Base-by-base conservation (phyloP, 2,888 invertebrate species). In the Laspeyria flexula region DNA sequence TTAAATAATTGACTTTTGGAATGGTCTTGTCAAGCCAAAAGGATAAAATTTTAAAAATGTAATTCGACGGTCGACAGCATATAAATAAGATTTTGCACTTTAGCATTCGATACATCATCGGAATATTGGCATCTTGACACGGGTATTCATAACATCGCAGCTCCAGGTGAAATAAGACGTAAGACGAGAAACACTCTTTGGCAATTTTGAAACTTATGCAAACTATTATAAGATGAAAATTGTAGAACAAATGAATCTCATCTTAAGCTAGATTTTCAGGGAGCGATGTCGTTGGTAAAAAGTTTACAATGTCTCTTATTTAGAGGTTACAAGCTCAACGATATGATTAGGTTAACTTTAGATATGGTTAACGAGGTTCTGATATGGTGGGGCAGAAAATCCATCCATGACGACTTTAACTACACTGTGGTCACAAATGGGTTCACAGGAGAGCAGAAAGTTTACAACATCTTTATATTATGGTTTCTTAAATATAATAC, bases 1-100 rank as follows among this genome's bases (percentile, higher is more conserved):
- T 80, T 78, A 75, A 73, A 76, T 85, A 89, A 90, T 90, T 90
- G 90, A 90, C 90, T 78, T 75, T 75, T 74, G 75, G 74, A 77
- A 80, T 86, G 85, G 86, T 87, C 83, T 77, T 67, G 66, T 74
- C 75, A 75, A 72, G 73, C 72, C 71, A 79, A 78, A 74, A 60
- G 66, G 25, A 25, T 25, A 61, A 70, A 55, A 43, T 11, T 11
- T 38, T 11, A 44, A 47, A 31, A 45, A 45, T 53, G 60, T 52
- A 34, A 51, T 45, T 55, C 52, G 33, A 65, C 51, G 52, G 45
- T 55, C 38, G 37, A 49, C 59, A 50, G 63, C 27, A 49, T 63
- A 53, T 58, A 63, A 60, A 67, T 49, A 30, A 45, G 16, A n/a
- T 12, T 4, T 15, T 31, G 25, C 23, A 31, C 18, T 15, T 25